Evolutionary conservation across 92 coral and sea anemone genomes (phyloP), one percentile per base, ranked within the genome.

Genomic region (Heteractis magnifica): DNA sequence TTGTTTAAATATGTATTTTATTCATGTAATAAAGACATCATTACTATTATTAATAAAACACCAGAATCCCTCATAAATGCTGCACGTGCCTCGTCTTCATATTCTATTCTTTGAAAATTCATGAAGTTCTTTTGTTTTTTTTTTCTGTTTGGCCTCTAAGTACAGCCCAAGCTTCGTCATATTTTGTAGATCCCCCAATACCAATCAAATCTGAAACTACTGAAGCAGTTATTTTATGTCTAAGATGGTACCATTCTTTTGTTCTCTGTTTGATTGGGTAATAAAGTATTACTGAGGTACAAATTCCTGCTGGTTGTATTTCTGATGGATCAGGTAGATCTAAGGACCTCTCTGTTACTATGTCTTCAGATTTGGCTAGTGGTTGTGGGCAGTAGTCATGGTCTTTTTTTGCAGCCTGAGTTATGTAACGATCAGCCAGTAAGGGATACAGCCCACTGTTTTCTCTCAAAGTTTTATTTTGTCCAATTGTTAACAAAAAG

Each of bases 191-290:
- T 19, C 76, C 76, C 1, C 76, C 49, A 34, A 72, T 72, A 72
- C 51, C 76, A 72, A 72, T 72, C 51, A 74, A 74, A 74, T 74
- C 78, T 74, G 78, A 41, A 16, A 74, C 78, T 74, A 74, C 78
- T n/a, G 78, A 74, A n/a, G 78, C 78, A 74, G 78, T 74, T 74
- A 74, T 74, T 74, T 41, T 74, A 21, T 19, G 18, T 74, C 78
- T 74, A 14, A 74, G n/a, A 15, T 74, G 11, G 18, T 41, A 21
- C 18, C 78, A 21, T 74, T 53, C 59, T 53, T 53, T 53, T 53
- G 59, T 53, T 12, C 59, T 53, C 59, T 53, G 59, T 53, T 53
- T 7, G 59, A 53, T 1, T 53, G 59, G 59, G 59, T 53, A 53
- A 53, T 53, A 53, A 53, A 53, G 59, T 53, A 53, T 53, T 53